A percentile compares a stretch with the other conserved stretches of the same genome.
Evolutionary conservation across 2,888 invertebrate genomes (phyloP).

Genomic region (Aleiodes leptofemur): DNA sequence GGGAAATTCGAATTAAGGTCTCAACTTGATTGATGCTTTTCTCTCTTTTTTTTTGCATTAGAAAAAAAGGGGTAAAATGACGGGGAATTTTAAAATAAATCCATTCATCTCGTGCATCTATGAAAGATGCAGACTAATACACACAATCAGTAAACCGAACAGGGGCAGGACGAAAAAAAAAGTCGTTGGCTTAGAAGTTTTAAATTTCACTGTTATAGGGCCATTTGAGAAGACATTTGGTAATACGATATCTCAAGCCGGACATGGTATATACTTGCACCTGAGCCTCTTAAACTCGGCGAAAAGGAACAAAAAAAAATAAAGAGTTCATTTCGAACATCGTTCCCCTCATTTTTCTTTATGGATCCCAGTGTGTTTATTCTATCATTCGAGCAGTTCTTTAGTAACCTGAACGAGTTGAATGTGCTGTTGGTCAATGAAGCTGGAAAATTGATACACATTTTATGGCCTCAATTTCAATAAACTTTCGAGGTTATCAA

Average conservation of each 20-base stretch:
- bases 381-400: not conserved
- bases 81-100: conserved; percentile 1
- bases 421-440: no score
- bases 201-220: conserved; percentile 67
- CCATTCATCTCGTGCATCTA: not conserved
- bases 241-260: conserved; percentile 74
- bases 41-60: not conserved
- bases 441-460: no score
- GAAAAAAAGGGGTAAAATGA: not conserved
- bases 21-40: not conserved
- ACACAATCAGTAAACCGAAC: not conserved
- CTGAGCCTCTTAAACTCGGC: conserved; percentile 71
- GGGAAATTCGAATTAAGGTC: no score
- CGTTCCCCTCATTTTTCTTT: conserved; percentile 37
- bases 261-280: conserved; percentile 71
- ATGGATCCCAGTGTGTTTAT: not conserved
- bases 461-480: no score
- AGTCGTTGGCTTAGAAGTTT: conserved; percentile 73
- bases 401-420: no score
- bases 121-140: not conserved
- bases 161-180: conserved; percentile 63
- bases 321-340: conserved; percentile 44
- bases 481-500: no score
- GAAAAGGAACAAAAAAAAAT: no score
- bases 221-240: conserved; percentile 72